These are phyloP conservation scores for Psammodynastes pulverulentus DNA, from an alignment of 2,113 vertebrate species.

Conservation along the genomic window DNA sequence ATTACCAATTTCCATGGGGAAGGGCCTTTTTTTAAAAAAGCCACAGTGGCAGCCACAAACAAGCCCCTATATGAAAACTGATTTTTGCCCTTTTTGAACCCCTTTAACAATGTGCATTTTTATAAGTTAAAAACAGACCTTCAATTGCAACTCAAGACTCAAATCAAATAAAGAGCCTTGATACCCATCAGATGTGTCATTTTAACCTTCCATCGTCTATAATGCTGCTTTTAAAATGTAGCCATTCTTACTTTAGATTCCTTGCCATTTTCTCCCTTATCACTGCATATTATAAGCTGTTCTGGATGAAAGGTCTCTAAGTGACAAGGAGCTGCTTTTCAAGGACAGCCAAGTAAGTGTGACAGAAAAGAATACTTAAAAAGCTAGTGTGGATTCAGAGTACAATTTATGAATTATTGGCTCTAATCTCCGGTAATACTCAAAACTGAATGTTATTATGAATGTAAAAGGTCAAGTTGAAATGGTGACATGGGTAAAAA, in stretches of 20 bases:
- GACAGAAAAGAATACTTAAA: not conserved
- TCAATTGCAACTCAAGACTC: not conserved
- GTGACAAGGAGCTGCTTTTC: not conserved
- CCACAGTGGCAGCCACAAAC: not conserved
- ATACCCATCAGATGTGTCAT: not conserved
- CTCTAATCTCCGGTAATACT: not conserved
- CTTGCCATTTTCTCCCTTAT: not conserved
- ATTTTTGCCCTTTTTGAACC: not conserved
- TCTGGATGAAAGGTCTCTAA: not conserved
- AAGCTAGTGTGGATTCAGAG: not conserved
- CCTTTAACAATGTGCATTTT: not conserved
- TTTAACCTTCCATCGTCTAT: not conserved
- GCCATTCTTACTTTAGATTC: not conserved
- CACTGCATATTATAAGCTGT: not conserved
- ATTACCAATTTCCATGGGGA: not conserved
- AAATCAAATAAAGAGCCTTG: not conserved
- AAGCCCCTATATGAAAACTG: not conserved
- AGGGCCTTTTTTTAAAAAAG: no score
- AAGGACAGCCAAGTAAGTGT: not conserved
- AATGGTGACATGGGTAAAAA: not conserved
- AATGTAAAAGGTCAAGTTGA: not conserved
- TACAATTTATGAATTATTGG: not conserved
- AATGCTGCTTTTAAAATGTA: not conserved
- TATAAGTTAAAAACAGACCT: not conserved
- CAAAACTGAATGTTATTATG: not conserved